Percentiles rank a stretch among this genome's conserved stretches.
Conservation (phyloP, 2,113 vertebrate species). For the Gnathonemus longibarbis region DNA sequence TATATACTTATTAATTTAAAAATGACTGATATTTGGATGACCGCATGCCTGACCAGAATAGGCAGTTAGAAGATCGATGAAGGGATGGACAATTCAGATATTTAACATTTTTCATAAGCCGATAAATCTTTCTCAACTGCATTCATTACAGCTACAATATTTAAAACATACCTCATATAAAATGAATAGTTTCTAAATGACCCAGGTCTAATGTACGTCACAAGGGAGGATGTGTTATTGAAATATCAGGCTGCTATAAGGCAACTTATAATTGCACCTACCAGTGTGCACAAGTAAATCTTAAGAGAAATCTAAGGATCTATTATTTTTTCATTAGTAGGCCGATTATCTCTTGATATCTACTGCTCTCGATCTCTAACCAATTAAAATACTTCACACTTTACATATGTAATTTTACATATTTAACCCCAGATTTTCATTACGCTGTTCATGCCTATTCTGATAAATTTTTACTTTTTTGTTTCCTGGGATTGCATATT, state of each 20-base stretch:
- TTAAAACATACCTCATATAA: background rate
- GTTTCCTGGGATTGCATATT: background rate
- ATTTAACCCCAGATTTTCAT: background rate
- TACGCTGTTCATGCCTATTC: background rate
- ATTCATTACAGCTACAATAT: background rate
- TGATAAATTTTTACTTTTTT: background rate
- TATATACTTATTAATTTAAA: background rate
- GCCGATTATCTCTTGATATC: background rate
- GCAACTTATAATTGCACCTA: background rate
- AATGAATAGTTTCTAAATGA: background rate
- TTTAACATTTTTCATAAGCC: background rate
- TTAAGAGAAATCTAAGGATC: background rate
- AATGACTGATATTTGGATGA: background rate
- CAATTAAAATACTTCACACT: slow-evolving; percentile 1
- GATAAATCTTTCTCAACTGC: background rate
- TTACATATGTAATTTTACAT: background rate
- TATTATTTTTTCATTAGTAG: background rate
- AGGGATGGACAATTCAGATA: background rate
- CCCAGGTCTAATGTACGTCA: background rate
- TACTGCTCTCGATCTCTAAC: background rate
- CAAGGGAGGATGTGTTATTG: background rate
- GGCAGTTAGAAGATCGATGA: background rate
- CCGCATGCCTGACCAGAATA: background rate
- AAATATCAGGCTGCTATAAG: background rate
- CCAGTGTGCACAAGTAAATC: background rate